phyloP scores from a whole-genome alignment of 2,797 vertebrate genomes.

The Adrianichthys oophorus region DNA sequence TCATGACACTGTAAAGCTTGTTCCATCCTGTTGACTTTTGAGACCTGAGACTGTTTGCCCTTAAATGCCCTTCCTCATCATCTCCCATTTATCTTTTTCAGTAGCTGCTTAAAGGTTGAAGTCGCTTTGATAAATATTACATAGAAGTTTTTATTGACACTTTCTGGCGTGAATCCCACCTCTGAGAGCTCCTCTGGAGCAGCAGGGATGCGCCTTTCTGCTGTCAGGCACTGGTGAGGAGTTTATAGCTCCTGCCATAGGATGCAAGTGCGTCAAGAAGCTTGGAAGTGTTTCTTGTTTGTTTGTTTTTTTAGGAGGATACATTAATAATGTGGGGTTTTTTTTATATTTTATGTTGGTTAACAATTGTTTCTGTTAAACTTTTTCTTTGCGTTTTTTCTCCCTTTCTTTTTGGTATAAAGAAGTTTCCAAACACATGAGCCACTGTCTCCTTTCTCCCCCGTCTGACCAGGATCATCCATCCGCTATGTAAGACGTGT shows the following conservation, averaged over 20 bases:
- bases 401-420: neutral
- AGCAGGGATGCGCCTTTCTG: conserved; percentile 39
- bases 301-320: conserved; percentile 16
- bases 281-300: conserved; percentile 19
- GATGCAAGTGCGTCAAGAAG: conserved; percentile 8
- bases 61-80: neutral
- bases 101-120: neutral
- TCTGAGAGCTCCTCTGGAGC: conserved; percentile 44
- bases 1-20: too few relatives aligned
- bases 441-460: conserved; percentile 80
- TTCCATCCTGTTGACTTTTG: too few relatives aligned
- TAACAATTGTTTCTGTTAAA: too few relatives aligned
- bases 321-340: conserved; percentile 35
- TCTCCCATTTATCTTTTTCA: neutral
- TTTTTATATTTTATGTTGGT: rapidly evolving
- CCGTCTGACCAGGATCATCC: conserved; percentile 88
- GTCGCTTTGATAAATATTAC: neutral
- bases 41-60: too few relatives aligned
- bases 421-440: conserved; percentile 86
- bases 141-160: neutral
- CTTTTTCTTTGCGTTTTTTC: neutral
- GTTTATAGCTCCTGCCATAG: conserved; percentile 30
- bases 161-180: conserved; percentile 37
- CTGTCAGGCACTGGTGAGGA: conserved; percentile 45
- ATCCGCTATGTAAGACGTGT: conserved; percentile 93